Evolutionary conservation across 2,888 invertebrate genomes (phyloP).

Genomic region (Parasteatoda lunata): DNA sequence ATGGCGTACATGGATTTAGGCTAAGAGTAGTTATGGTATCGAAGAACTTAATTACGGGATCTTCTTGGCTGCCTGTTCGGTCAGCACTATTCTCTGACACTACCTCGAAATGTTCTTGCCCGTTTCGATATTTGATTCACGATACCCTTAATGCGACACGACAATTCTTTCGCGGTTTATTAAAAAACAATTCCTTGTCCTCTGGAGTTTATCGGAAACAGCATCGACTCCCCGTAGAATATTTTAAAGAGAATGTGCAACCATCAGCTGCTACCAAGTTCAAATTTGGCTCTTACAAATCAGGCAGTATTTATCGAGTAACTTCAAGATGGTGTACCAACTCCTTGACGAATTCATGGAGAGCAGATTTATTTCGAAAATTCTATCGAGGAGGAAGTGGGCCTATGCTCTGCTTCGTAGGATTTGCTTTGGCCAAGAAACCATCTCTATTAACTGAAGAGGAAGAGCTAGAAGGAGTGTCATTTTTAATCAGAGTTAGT

Average conservation of each 20-base stretch:
- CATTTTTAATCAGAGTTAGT: conserved; percentile 83
- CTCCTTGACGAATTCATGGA: conserved; percentile 35
- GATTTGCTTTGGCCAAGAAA: conserved; percentile 65
- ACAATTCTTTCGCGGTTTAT: conserved; percentile 47
- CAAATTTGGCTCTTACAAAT: conserved; percentile 37
- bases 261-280: conserved; percentile 11
- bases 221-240: conserved; percentile 51
- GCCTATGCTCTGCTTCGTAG: conserved; percentile 62
- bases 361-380: conserved; percentile 26
- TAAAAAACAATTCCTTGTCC: conserved; percentile 25
- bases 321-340: conserved; percentile 56
- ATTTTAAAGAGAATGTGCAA: not conserved
- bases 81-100: conserved; percentile 25
- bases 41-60: not conserved
- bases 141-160: conserved; percentile 59
- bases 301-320: conserved; percentile 50
- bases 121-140: conserved; percentile 33
- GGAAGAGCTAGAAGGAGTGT: conserved; percentile 85
- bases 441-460: conserved; percentile 81
- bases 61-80: conserved; percentile 6
- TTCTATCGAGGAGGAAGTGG: conserved; percentile 33
- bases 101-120: conserved; percentile 34
- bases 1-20: not conserved
- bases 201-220: conserved; percentile 33
- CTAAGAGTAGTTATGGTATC: not conserved